Base-by-base conservation (phyloP, 2,888 invertebrate genomes). In the Lymantria dispar region DNA sequence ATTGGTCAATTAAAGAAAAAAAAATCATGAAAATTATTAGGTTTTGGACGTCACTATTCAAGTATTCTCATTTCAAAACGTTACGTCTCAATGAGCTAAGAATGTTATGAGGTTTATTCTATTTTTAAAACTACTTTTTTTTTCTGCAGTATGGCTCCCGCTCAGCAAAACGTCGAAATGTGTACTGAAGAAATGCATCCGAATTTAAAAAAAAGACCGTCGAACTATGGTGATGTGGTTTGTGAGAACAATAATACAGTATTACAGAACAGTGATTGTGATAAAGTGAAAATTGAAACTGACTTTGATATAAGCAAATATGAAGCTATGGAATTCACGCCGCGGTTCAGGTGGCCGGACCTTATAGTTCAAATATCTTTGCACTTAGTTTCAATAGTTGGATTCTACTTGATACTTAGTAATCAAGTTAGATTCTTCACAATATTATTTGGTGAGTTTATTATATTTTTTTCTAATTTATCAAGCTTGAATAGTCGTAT, bases 341-440 rank as follows among this genome's bases (percentile, higher is more conserved):
- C 96, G 2, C 84, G 85, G 62, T 93, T 95, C 52, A 92, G 93
- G 76, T 96, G 96, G 96, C 95, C 94, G 0, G 96, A 96, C 77
- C 83, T 96, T 1, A 74, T 84, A 12, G 96, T 93, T 14, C 96
- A 96, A 86, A 64, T 94, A 54, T 93, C 93, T 63, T 88, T 96
- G 70, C 96, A 96, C 81, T 76, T 76, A 52, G 95, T 95, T 33
- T 93, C 93, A 58, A 62, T 95, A 38, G 96, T 95, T 73, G 96
- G 96, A 59, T 58, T 95, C 39, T 95, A 92, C 81, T 91, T 95
- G 72, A 90, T 95, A 48, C 71, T 95, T 59, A 92, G 92, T 30
- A 78, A 80, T 56, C 78, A 81, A 76, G 81, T 86, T 51, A 95
- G 92, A 74, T 74, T 94, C 58, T 89, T 92, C 64, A 96, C 96